Conservation (phyloP, 2,113 vertebrate species). For the Ranitomeya variabilis region DNA sequence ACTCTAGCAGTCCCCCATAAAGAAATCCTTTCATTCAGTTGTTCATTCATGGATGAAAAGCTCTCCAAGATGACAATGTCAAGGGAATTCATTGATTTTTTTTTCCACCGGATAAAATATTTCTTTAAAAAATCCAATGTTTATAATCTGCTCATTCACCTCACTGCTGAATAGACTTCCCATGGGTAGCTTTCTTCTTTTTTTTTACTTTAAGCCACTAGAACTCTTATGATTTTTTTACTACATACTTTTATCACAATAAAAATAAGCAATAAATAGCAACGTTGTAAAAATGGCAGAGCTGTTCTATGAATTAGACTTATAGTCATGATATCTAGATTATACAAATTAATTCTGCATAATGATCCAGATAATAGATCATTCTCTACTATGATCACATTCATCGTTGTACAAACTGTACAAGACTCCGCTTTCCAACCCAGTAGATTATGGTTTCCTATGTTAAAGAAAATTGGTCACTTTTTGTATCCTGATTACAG, state of each 20-base stretch:
- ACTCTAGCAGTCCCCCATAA: conserved; percentile 38
- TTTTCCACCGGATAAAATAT: conserved; percentile 55
- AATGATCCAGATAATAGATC: neutral
- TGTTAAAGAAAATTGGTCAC: no score
- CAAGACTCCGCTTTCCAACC: neutral
- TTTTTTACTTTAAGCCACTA: neutral
- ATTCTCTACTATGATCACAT: neutral
- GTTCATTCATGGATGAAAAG: conserved; percentile 56
- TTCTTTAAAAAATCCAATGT: conserved; percentile 55
- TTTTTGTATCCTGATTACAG: no score
- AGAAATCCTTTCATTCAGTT: conserved; percentile 57
- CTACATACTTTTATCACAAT: neutral
- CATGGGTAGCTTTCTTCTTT: conserved; percentile 37
- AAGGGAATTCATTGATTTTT: conserved; percentile 18
- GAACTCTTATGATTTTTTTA: neutral
- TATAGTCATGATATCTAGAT: neutral
- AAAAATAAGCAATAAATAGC: neutral
- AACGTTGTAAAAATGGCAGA: neutral
- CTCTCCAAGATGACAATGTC: neutral
- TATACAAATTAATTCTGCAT: neutral
- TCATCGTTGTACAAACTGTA: neutral
- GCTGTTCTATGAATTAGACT: neutral
- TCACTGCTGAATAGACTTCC: conserved; percentile 22
- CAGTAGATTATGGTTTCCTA: neutral
- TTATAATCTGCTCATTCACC: conserved; percentile 48